Evolutionary conservation across 2,797 vertebrate species (phyloP).

Genomic region (Lepidocolaptes lacrymiger): DNA sequence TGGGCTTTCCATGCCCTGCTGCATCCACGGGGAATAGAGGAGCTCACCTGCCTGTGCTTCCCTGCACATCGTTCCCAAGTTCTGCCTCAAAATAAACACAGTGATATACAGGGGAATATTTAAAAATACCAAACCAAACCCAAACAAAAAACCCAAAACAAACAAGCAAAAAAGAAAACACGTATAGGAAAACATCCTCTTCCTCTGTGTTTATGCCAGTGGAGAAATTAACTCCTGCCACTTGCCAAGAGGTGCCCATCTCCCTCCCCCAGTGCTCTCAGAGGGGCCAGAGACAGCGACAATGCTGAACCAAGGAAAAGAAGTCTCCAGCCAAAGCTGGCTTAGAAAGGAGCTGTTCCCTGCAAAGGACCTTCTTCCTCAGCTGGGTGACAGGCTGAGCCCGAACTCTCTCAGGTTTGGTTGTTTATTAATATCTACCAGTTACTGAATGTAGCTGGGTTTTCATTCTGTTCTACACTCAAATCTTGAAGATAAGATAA

Average conservation of each 20-base stretch:
- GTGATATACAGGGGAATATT: background rate
- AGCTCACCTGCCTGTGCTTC: background rate
- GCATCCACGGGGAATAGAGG: background rate
- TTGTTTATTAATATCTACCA: background rate
- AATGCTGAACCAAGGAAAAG: background rate
- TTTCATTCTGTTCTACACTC: background rate
- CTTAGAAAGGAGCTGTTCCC: background rate
- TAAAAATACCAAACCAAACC: background rate
- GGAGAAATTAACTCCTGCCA: background rate
- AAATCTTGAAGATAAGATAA: background rate
- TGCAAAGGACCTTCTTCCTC: background rate
- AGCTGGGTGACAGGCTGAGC: background rate
- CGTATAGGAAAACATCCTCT: background rate
- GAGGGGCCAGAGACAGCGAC: background rate
- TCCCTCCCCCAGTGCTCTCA: background rate
- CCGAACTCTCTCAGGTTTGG: background rate
- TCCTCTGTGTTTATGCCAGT: background rate
- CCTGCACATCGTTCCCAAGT: accelerated
- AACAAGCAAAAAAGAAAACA: background rate
- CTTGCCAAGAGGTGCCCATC: background rate
- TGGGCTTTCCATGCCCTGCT: background rate
- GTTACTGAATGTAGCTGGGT: background rate
- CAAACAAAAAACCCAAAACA: background rate
- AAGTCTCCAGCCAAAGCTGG: background rate
- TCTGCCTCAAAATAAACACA: background rate